Base-by-base conservation (phyloP, 2,113 vertebrate genomes). In the Nerophis lumbriciformis region DNA sequence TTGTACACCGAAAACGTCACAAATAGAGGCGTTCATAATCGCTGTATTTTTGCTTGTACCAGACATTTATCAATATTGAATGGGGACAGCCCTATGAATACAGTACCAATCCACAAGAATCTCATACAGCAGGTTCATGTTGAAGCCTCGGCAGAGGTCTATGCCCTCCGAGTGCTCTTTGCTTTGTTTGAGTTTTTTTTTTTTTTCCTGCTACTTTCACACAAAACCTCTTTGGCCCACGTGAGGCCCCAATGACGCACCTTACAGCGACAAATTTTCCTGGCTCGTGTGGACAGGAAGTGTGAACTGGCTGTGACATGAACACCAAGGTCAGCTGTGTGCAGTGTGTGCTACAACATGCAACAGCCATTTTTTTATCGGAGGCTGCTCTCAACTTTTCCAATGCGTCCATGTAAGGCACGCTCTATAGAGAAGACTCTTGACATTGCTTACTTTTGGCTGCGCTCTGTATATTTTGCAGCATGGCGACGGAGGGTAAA, bases 211-310 rank as follows among this genome's bases (percentile, higher is more conserved):
- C 63, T 53, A 63, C 48, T 19, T 68, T 5, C 4, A 57, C 71
- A 47, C 61, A 59, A 56, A 68, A 53, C 58, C 71, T 63, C n/a
- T 55, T 50, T 65, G 39, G 50, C 58, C 61, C n/a, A 15, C 44
- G 55, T 28, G 47, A 69, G 59, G 78, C 81, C 83, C 81, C 79
- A 78, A 54, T 73, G 68, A 72, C 76, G 47, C 73, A 65, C 67
- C 73, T 69, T 5, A 48, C 63, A 68, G 72, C 69, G 63, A 59
- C 61, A 57, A n/a, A 51, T 76, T 83, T 85, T 72, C 76, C 71
- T 83, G 81, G 82, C 73, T 55, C 59, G 66, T 77, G 61, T 63
- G 44, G 54, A 77, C 53, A 75, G 72, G 77, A 85, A 84, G 74
- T 69, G 75, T 75, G 72, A 69, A 70, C 59, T 75, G 58, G 64